Base-by-base conservation (phyloP, 1,140 invertebrate species). In the Caenorhabditis latens region DNA sequence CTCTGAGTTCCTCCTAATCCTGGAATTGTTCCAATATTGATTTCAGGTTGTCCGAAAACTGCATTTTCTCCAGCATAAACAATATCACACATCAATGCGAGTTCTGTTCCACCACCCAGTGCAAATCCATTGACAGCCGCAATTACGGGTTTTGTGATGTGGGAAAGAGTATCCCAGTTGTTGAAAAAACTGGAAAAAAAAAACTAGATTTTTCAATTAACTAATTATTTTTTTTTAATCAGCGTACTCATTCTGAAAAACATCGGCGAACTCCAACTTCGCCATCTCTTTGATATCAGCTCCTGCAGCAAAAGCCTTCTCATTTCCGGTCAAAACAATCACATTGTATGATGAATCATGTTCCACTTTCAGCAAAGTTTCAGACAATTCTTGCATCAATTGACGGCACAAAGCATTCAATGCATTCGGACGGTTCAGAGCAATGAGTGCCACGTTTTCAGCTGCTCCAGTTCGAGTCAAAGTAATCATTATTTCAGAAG, bases 51-150 rank as follows among this genome's bases (percentile, higher is more conserved):
- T 0, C 97, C 97, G 93, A 99, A 99, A 92, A 96, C 96, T 14
- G 98, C 98, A 91, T 97, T 98, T 87, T 99, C 97, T 2, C 97
- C 97, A 8, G 98, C 98, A 93, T 99, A 99, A 89, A 99, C 98
- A 32, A 99, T 99, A 92, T 99, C 98, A 93, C 98, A 99, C 95
- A 99, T 98, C 97, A 99, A 98, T 0, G 98, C 98, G 46, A 99
- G 91, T 93, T 99, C 98, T 94, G 97, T 99, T 0, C 98, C 98
- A 83, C 98, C 98, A 24, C 98, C 97, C 8, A 99, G 93, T 95
- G 97, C 63, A 58, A 89, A 89, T 11, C 98, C 98, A 94, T 99
- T 99, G 2, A 99, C 98, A 86, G 98, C 98, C 85, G 98, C 98
- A 91, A 99, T 98, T n/a, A 98, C 94, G 16, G 98, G 98, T 92